Evolutionary conservation across 2,113 vertebrate genomes (phyloP).

Genomic region (Chlorocebus sabaeus): DNA sequence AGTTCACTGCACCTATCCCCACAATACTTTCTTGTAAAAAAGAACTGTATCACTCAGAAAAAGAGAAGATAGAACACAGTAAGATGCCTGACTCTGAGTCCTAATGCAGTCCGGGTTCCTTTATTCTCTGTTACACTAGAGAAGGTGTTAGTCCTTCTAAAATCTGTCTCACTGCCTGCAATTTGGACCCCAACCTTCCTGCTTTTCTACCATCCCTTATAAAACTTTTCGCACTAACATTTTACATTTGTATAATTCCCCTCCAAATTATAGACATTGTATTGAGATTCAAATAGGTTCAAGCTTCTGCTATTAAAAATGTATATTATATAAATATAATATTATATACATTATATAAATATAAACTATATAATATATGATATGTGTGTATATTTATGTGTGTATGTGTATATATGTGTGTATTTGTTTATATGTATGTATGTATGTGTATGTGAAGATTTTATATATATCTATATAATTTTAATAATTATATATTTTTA

Average conservation of each 20-base stretch:
- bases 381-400: no score
- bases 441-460: no score
- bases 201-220: neutral
- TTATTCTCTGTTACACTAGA: neutral
- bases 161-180: neutral
- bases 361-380: no score
- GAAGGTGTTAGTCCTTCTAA: neutral
- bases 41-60: neutral
- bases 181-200: neutral
- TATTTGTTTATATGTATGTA: no score
- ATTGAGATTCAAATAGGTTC: neutral
- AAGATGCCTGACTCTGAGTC: neutral
- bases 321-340: neutral
- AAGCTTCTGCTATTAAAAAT: neutral
- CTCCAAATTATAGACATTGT: neutral
- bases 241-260: neutral
- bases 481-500: no score
- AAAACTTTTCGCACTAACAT: neutral
- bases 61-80: neutral
- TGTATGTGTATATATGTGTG: no score
- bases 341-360: neutral
- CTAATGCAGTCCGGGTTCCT: neutral
- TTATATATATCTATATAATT: no score
- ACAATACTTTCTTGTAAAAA: neutral
- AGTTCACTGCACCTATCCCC: neutral